These are phyloP conservation scores for Guaruba guarouba DNA, from an alignment of 2,113 vertebrate genomes.

Conservation along the genomic window DNA sequence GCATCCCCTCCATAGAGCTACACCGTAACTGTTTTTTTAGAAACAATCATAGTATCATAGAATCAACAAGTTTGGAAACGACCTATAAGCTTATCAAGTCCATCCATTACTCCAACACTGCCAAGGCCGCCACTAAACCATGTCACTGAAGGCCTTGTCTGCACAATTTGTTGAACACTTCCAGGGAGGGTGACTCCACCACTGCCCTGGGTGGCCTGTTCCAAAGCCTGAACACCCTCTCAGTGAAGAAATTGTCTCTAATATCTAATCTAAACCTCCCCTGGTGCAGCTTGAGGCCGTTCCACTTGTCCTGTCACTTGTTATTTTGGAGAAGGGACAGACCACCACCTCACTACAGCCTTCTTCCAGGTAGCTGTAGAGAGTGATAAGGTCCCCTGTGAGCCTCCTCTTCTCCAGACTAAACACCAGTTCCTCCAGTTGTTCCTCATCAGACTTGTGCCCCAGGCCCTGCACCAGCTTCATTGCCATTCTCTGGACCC, in stretches of 20 bases:
- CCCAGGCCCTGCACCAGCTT: not conserved
- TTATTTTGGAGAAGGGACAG: not conserved
- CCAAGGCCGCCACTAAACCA: not conserved
- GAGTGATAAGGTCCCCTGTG: not conserved
- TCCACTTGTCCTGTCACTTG: not conserved
- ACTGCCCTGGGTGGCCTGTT: not conserved
- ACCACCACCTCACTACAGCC: not conserved
- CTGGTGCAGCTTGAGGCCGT: not conserved
- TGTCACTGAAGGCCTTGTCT: not conserved
- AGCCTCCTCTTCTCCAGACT: not conserved
- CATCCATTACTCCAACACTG: not conserved
- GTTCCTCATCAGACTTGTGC: not conserved
- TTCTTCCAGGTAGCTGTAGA: not conserved
- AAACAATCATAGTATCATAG: not conserved
- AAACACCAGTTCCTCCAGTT: not conserved
- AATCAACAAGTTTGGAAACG: not conserved
- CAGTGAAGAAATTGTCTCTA: not conserved
- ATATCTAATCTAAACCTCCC: not conserved
- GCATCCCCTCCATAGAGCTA: not conserved
- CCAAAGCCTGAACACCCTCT: not conserved
- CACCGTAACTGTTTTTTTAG: fast-evolving
- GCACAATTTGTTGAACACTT: not conserved
- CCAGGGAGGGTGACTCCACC: not conserved
- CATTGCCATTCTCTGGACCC: not conserved
- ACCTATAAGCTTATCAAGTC: not conserved